Evolutionary conservation across 2,888 invertebrate genomes (phyloP).

Genomic region (Eupsilia transversa): DNA sequence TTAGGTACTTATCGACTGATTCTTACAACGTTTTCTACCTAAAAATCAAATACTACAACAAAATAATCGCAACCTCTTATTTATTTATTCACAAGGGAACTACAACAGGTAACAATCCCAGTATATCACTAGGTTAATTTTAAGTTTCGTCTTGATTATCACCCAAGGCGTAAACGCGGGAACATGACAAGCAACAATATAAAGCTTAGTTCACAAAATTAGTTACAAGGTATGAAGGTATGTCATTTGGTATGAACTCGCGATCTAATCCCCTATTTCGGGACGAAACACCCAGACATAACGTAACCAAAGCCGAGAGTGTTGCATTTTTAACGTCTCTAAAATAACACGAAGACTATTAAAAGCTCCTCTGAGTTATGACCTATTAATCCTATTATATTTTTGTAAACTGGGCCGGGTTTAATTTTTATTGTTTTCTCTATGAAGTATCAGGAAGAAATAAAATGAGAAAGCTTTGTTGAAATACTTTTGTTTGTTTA

Average conservation of each 20-base stretch:
- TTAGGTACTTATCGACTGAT: too few species aligned
- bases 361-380: constrained; percentile 62
- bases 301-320: constrained; percentile 25
- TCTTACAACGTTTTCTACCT: too few species aligned
- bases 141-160: too few species aligned
- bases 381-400: constrained; percentile 62
- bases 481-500: constrained; percentile 32
- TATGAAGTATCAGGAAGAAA: constrained; percentile 65
- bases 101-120: too few species aligned
- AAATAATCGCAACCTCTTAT: too few species aligned
- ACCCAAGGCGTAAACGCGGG: too few species aligned
- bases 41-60: too few species aligned
- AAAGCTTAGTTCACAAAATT: too few species aligned
- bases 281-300: constrained; percentile 21
- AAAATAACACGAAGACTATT: constrained; percentile 52
- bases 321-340: constrained; percentile 51
- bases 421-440: constrained; percentile 57
- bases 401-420: constrained; percentile 43
- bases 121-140: too few species aligned
- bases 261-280: constrained; percentile 53
- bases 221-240: too few species aligned
- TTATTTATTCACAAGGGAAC: too few species aligned
- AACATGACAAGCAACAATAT: too few species aligned
- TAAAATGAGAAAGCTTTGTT: constrained; percentile 42
- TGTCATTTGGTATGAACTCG: not conserved